Evolutionary conservation across 35 echinoderm and acorn worm genomes (phyloP).

Genomic region (Diadema setosum): DNA sequence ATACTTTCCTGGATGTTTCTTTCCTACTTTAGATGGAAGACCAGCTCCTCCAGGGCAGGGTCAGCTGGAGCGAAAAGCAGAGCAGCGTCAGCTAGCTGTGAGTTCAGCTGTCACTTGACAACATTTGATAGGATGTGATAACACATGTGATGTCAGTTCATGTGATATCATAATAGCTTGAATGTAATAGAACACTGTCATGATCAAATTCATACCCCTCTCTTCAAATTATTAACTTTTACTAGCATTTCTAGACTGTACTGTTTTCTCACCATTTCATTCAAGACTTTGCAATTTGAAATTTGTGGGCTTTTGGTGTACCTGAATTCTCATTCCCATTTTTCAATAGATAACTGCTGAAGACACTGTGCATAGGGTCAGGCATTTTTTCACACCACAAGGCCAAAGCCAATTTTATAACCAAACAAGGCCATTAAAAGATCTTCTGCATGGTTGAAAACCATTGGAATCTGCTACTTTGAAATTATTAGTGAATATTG

Average conservation of each 20-base stretch:
- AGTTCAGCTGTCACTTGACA: too few relatives aligned
- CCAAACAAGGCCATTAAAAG: too few relatives aligned
- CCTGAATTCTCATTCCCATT: too few relatives aligned
- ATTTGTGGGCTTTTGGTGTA: too few relatives aligned
- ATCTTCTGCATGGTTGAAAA: too few relatives aligned
- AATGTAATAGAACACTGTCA: not conserved
- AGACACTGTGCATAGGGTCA: too few relatives aligned
- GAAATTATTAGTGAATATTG: too few relatives aligned
- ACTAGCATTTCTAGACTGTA: not conserved
- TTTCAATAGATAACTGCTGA: too few relatives aligned
- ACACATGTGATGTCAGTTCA: not conserved
- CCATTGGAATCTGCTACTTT: too few relatives aligned
- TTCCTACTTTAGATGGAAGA: constrained; percentile 50
- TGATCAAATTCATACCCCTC: not conserved
- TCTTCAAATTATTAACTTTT: not conserved
- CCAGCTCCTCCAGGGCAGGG: constrained; percentile 30
- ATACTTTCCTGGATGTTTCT: not conserved
- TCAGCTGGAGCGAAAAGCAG: constrained; percentile 28
- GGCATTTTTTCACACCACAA: too few relatives aligned
- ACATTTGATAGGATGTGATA: not conserved
- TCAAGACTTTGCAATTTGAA: not conserved
- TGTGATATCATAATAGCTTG: not conserved
- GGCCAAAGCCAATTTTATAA: too few relatives aligned
- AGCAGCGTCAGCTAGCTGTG: constrained; percentile 62
- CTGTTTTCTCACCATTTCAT: not conserved